phyloP scores from a whole-genome alignment of 2,797 vertebrate genomes.

The Petrocephalus schoutedeni region DNA sequence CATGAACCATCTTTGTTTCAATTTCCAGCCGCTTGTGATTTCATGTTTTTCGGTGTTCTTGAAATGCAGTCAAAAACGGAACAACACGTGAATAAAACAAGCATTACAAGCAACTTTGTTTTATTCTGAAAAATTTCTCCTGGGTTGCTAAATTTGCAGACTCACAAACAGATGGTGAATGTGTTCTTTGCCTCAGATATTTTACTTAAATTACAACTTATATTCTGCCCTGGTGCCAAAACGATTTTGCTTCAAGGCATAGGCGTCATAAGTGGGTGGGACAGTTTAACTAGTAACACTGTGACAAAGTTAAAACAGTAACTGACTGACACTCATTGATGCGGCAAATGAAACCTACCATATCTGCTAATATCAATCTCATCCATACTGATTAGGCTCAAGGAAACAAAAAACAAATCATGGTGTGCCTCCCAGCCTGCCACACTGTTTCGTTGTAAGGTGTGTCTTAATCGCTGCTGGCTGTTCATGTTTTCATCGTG shows the following conservation, averaged over 20 bases:
- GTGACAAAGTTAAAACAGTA: not conserved
- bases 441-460: not conserved
- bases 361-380: not conserved
- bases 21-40: not conserved
- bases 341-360: not conserved
- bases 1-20: not conserved
- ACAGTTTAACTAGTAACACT: not conserved
- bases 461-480: not conserved
- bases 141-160: not conserved
- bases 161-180: not conserved
- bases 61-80: not conserved
- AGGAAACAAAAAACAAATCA: not conserved
- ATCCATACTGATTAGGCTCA: not conserved
- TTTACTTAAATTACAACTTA: not conserved
- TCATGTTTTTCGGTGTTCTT: not conserved
- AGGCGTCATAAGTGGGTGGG: not conserved
- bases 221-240: not conserved
- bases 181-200: not conserved
- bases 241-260: not conserved
- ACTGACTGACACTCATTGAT: not conserved
- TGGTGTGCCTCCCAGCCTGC: not conserved
- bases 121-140: not conserved
- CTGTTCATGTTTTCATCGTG: not conserved
- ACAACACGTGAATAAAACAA: constrained; percentile 5
- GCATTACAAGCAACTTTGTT: not conserved